These are phyloP conservation scores for Ptychochromis oligacanthus DNA, from an alignment of 2,113 vertebrate genomes.

Conservation along the genomic window DNA sequence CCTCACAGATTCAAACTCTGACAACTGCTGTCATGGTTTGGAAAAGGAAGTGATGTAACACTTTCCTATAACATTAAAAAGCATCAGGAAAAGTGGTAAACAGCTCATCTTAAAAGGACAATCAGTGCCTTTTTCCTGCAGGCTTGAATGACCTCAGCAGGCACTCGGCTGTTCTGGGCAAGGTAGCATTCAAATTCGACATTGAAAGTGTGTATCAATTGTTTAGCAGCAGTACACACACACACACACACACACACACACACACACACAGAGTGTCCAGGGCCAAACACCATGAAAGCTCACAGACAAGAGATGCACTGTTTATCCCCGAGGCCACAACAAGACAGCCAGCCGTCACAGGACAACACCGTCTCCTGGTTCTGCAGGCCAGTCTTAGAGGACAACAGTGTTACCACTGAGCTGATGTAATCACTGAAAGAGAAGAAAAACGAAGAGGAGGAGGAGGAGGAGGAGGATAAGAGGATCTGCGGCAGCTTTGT, in stretches of 20 bases:
- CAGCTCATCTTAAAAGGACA: conserved; percentile 19
- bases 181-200: conserved; percentile 12
- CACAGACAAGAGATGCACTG: conserved; percentile 42
- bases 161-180: not conserved
- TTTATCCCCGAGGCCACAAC: conserved; percentile 52
- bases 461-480: not conserved
- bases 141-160: conserved; percentile 32
- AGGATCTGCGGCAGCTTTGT: conserved; percentile 8
- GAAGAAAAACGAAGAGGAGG: conserved; percentile 5
- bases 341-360: conserved; percentile 50
- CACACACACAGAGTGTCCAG: not conserved
- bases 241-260: not conserved
- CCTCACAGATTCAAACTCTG: not conserved
- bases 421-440: conserved; percentile 25
- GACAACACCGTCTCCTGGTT: conserved; percentile 40
- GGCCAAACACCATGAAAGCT: conserved; percentile 51
- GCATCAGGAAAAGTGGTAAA: conserved; percentile 15
- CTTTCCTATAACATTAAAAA: conserved; percentile 1
- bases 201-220: conserved; percentile 26
- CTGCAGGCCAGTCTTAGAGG: conserved; percentile 31
- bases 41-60: conserved; percentile 8
- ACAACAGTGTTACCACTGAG: conserved; percentile 28
- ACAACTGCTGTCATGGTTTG: not conserved
- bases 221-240: not conserved
- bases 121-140: not conserved